Conservation (phyloP, 2,888 invertebrate species). For the Zhuqinia jingwanae region DNA sequence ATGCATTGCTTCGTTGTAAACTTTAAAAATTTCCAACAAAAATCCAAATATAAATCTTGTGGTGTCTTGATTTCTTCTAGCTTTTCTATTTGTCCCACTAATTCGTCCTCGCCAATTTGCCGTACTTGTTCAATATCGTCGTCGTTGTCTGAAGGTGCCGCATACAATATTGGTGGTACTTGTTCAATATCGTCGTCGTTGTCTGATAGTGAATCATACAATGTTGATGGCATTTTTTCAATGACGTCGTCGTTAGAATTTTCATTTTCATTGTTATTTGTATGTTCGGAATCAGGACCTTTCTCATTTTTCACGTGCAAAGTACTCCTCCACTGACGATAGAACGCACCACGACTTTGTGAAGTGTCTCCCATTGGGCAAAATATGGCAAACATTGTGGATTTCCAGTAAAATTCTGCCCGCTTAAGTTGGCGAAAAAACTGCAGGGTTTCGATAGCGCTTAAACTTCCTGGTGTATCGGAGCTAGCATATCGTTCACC, state of each 20-base stretch:
- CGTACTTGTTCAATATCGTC: no score
- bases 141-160: no score
- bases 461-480: background rate
- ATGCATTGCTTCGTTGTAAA: conserved; percentile 34
- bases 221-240: no score
- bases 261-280: no score
- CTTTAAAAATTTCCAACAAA: conserved; percentile 12
- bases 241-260: no score
- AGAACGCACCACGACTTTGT: background rate
- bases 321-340: conserved; percentile 27
- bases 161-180: no score
- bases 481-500: background rate
- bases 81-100: no score
- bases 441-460: conserved; percentile 47
- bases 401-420: conserved; percentile 56
- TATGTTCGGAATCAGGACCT: no score
- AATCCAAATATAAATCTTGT: conserved; percentile 18
- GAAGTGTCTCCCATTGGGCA: conserved; percentile 23
- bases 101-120: no score
- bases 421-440: conserved; percentile 53
- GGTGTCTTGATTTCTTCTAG: background rate
- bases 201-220: no score
- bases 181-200: no score
- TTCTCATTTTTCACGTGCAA: no score
- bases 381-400: conserved; percentile 46